These are phyloP conservation scores for Sialis fuliginosa DNA, from an alignment of 2,888 invertebrate species.

Conservation along the genomic window DNA sequence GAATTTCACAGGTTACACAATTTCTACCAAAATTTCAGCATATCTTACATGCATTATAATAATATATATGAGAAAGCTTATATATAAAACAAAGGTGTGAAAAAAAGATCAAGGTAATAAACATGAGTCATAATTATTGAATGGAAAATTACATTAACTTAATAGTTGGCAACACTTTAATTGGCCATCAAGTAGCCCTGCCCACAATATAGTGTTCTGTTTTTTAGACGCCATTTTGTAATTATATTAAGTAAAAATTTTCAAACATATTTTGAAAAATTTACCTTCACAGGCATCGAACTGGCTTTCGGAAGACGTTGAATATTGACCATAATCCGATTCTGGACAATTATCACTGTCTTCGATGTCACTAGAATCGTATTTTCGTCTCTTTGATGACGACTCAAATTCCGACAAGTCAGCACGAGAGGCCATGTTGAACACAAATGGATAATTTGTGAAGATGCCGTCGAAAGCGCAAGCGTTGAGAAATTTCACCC, in stretches of 20 bases:
- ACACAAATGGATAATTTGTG: constrained; percentile 21
- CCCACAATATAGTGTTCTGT: constrained; percentile 16
- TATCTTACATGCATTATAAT: no score
- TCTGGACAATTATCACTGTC: constrained; percentile 22
- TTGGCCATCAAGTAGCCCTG: constrained; percentile 2
- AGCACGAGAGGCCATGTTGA: constrained; percentile 28
- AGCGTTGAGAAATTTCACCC: not conserved
- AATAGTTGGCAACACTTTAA: not conserved
- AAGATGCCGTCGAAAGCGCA: not conserved
- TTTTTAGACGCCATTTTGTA: constrained; percentile 25
- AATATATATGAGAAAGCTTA: no score
- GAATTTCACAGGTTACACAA: not conserved
- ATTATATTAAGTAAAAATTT: constrained; percentile 19
- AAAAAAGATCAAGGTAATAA: not conserved
- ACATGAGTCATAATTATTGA: not conserved
- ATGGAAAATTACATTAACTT: no score
- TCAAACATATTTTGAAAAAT: constrained; percentile 25
- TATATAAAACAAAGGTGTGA: not conserved
- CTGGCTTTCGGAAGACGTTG: constrained; percentile 18
- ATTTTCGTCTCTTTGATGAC: constrained; percentile 24
- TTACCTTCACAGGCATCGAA: constrained; percentile 26
- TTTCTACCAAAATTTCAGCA: no score
- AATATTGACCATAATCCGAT: constrained; percentile 21
- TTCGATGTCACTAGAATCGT: constrained; percentile 20
- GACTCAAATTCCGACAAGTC: constrained; percentile 26